Evolutionary conservation across 2,888 invertebrate genomes (phyloP), one percentile per base, ranked within the genome.

Genomic region (Drosophila rubida): DNA sequence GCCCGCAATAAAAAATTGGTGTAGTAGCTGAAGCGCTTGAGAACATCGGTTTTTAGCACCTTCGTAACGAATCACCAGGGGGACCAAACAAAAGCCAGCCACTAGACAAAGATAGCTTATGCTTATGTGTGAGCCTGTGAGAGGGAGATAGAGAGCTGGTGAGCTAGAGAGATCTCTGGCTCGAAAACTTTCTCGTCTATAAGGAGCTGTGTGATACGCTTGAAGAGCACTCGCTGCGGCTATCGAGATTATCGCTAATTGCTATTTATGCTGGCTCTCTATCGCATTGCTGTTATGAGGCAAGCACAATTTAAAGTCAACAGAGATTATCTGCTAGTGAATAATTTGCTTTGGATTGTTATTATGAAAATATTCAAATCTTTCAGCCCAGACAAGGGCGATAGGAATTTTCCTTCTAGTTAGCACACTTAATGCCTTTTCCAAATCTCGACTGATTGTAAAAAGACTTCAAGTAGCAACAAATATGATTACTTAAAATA

Each of bases 1-100:
- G 5, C 37, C 27, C 30, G 44, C 41, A 75, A 70, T 68, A 68
- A 70, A 79, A 68, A 71, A 68, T 71, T 80, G 80, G 32, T 32
- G n/a, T 39, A 23, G 46, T 48, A 62, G 54, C 60, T 60, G 49
- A 42, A 19, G 53, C 50, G 61, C 49, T 59, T 61, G 46, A 42
- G 32, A 69, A 42, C 60, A 61, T 57, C 60, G 25, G 51, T 59
- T 55, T 49, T 69, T 64, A 69, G 69, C 77, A 73, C 78, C 80
- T 66, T 30, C 22, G 35, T 7, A 32, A n/a, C 39, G 48, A 27
- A 57, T 39, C 39, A 37, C 37, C 19, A 46, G 57, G 19, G 14
- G 41, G 19, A 13, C 51, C 39, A 46, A 37, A 27, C 35, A 8
- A 13, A 13, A 16, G 22, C 19, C 30, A 35, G 8, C 23, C n/a